Evolutionary conservation across 2,113 vertebrate genomes (phyloP), one percentile per base, ranked within the genome.

Genomic region (Naja naja): DNA sequence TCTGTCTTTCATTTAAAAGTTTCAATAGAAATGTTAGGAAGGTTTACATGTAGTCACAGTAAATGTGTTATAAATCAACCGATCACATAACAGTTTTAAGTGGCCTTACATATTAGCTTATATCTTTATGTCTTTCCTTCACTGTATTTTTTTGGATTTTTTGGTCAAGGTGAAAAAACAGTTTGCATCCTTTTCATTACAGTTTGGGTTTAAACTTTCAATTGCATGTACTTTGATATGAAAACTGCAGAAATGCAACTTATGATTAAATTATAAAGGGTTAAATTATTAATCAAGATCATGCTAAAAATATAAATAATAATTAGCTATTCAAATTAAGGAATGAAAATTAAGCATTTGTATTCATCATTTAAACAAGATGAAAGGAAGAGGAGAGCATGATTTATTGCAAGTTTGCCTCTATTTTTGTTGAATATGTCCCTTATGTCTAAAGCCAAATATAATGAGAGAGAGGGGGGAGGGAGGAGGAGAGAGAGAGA

Each of bases 271-370:
- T 94, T 23, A 95, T 93, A 43, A 89, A 94, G 87, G 89, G 92
- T 95, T 55, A 91, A 94, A 47, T 92, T 93, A 97, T 96, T 96
- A 93, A 96, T 97, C 89, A 96, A 53, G 89, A 91, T 95, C 94
- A 94, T 58, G 49, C 27, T 81, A 22, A 49, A 58, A 60, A 74
- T 47, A 47, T 88, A 85, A 27, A 94, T 58, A 86, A 88, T 91
- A 97, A 95, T 88, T 93, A 91, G 91, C 91, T 89, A 95, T 93
- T 92, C 85, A 96, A 94, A 97, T 94, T 95, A 96, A 94, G 97
- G 96, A 94, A 90, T 93, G 96, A 96, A 96, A 93, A 94, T 94
- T 97, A 69, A 96, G 94, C 89, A 93, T 95, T 94, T 45, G 7
- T 88, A 93, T 93, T 94, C 88, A 92, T 92, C 91, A 92, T 92